Evolutionary conservation across 2,888 invertebrate species (phyloP).

Genomic region (Cyrtodaria siliqua): DNA sequence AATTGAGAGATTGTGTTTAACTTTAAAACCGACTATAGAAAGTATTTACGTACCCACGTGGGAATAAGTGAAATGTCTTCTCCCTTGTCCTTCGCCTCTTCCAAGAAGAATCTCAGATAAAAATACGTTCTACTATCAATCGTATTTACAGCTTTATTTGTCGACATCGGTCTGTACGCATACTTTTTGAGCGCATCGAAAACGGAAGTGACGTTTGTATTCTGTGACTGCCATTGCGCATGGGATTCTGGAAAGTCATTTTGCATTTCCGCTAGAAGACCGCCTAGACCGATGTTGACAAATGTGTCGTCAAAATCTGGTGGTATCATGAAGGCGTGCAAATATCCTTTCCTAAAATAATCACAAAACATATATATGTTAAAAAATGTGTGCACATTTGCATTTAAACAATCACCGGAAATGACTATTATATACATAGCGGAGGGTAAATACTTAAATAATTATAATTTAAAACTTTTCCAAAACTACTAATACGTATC

Average conservation of each 20-base stretch:
- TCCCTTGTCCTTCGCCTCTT: constrained; percentile 60
- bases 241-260: constrained; percentile 69
- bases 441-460: too few relatives aligned
- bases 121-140: constrained; percentile 80
- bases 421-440: too few relatives aligned
- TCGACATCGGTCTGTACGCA: constrained; percentile 77
- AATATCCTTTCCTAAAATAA: constrained; percentile 57
- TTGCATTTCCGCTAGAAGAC: constrained; percentile 71
- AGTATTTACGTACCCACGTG: constrained; percentile 78
- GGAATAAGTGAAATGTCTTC: constrained; percentile 75
- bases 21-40: too few relatives aligned
- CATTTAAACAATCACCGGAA: too few relatives aligned
- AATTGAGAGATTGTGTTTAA: too few relatives aligned
- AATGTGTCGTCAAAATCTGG: too few relatives aligned
- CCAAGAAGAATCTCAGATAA: constrained; percentile 76
- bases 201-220: constrained; percentile 76
- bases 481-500: too few relatives aligned
- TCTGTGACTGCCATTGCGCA: constrained; percentile 72
- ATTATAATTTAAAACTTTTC: too few relatives aligned
- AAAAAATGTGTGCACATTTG: too few relatives aligned
- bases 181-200: constrained; percentile 77
- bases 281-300: constrained; percentile 80
- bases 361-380: neutral
- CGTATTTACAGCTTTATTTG: constrained; percentile 68
- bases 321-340: constrained; percentile 75